phyloP scores from a whole-genome alignment of 2,888 invertebrate species.

The Trichopria drosophilae region DNA sequence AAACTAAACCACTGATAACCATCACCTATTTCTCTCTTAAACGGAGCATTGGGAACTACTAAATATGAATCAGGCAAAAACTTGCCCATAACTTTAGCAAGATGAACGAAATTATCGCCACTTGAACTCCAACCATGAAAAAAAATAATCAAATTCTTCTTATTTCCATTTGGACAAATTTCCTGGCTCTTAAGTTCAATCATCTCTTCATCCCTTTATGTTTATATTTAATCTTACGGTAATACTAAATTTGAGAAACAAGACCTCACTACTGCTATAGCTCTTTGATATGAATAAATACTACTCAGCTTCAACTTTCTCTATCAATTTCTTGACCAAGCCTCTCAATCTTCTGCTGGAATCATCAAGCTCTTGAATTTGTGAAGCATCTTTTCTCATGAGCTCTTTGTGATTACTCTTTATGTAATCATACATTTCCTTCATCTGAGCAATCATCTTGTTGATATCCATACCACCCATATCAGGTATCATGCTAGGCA shows the following conservation, averaged over 20 bases:
- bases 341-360: slow-evolving; percentile 22
- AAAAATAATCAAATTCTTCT: slow-evolving; percentile 19
- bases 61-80: slow-evolving; percentile 15
- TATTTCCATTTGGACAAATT: slow-evolving; percentile 16
- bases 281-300: no score
- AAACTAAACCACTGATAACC: slow-evolving; percentile 20
- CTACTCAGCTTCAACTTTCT: slow-evolving; percentile 18
- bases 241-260: no score
- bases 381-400: slow-evolving; percentile 17
- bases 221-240: no score
- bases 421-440: slow-evolving; percentile 23
- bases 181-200: slow-evolving; percentile 16
- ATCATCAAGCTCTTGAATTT: slow-evolving; percentile 24
- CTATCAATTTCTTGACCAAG: slow-evolving; percentile 21
- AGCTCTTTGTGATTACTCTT: slow-evolving; percentile 20
- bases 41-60: slow-evolving; percentile 19
- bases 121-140: slow-evolving; percentile 19
- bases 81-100: slow-evolving; percentile 19
- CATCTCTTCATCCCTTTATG: slow-evolving; percentile 17
- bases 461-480: slow-evolving; percentile 21
- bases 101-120: slow-evolving; percentile 18
- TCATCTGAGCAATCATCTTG: slow-evolving; percentile 25
- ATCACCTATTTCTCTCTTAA: slow-evolving; percentile 20
- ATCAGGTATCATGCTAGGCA: slow-evolving; percentile 22
- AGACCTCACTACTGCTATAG: no score